Base-by-base conservation (phyloP, 2,888 invertebrate genomes). In the Octodonta nipae region DNA sequence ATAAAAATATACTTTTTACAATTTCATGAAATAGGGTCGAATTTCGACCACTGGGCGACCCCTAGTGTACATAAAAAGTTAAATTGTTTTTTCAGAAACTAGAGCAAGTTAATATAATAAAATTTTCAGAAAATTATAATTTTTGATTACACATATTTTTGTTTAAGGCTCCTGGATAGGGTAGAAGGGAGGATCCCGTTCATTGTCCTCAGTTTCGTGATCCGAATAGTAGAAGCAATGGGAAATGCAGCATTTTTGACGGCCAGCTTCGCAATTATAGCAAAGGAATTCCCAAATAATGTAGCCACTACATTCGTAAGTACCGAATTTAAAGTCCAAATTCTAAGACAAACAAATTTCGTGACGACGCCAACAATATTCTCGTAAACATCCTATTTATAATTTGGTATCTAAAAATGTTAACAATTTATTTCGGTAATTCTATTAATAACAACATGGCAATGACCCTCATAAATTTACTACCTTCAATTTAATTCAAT, bases 191-290 rank as follows among this genome's bases (percentile, higher is more conserved):
- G 75, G 55, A 67, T 70, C 34, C 68, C 76, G 2, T 88, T 87
- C 58, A 81, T 87, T 43, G 65, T 73, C 0, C 63, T 84, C 14
- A 84, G 85, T 48, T 83, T 88, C 56, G 50, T 77, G 13, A 80
- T 87, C 42, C 68, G 88, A 30, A 81, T 85, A 36, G 62, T 86
- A 25, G 84, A 87, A 56, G 87, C 87, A 0, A 66, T 86, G 63
- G 88, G 88, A 11, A 85, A 85, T 51, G 85, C 86, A 0, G 85
- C 85, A 7, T 83, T 85, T 59, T 67, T 86, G 20, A 86, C 86
- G 0, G 85, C 87, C 1, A 80, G 82, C 45, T 88, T 87, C 56
- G 82, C 86, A 2, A 83, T 88, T 45, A 82, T 85, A 42, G 86
- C 87, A 26, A 79, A 79, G 56, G 85, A 86, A 61, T 89, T 89